phyloP scores from a whole-genome alignment of 2,797 vertebrate genomes.

The Harpagifer antarcticus region DNA sequence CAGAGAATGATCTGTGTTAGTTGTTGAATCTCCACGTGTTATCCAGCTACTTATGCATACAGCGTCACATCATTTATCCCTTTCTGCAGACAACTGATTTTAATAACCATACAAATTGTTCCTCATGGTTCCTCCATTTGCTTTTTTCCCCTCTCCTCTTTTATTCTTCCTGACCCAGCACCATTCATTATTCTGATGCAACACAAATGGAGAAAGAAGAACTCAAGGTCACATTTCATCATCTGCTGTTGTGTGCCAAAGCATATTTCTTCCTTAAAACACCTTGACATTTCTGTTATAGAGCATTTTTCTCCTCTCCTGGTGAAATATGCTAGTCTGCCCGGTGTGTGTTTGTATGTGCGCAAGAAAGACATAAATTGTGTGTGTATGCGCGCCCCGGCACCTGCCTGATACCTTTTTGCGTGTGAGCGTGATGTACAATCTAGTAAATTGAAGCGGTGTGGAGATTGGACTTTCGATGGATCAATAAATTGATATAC shows the following conservation, averaged over 20 bases:
- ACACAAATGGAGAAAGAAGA: constrained; percentile 62
- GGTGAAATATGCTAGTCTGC: constrained; percentile 74
- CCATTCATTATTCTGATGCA: constrained; percentile 69
- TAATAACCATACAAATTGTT: constrained; percentile 65
- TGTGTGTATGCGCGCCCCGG: constrained; percentile 33
- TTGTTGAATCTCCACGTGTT: constrained; percentile 37
- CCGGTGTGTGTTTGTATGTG: constrained; percentile 16
- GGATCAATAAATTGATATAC: constrained; percentile 80
- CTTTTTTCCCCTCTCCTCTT: constrained; percentile 10
- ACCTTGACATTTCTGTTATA: constrained; percentile 81
- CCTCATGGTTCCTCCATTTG: constrained; percentile 45
- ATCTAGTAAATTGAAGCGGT: constrained; percentile 72
- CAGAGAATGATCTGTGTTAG: constrained; percentile 60
- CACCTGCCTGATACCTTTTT: constrained; percentile 49
- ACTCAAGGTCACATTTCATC: constrained; percentile 80
- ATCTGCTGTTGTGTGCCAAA: constrained; percentile 67
- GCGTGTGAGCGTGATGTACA: constrained; percentile 68
- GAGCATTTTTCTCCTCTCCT: constrained; percentile 67
- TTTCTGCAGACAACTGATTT: constrained; percentile 46
- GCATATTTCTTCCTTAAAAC: constrained; percentile 82
- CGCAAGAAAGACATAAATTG: background rate
- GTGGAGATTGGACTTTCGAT: constrained; percentile 64
- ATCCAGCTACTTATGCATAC: constrained; percentile 44
- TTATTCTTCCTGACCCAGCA: constrained; percentile 56
- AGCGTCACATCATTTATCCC: constrained; percentile 33